A percentile compares a stretch with the other conserved stretches of the same genome.
phyloP scores from a whole-genome alignment of 2,888 invertebrate genomes.

The Disparrhopalites patrizii region DNA sequence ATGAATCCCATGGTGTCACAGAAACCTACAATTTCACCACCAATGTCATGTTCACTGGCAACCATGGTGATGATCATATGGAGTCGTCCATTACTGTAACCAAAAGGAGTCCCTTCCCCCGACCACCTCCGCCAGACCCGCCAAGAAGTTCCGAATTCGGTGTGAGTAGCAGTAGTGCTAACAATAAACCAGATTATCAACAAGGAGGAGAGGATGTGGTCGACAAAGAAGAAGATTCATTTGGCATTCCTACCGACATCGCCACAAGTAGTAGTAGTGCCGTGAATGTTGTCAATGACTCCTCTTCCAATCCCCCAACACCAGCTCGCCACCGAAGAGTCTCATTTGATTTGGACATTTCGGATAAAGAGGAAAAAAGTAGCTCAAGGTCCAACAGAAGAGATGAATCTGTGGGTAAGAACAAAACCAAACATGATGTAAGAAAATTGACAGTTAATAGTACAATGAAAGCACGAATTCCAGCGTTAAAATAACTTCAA shows the following conservation, averaged over 20 bases:
- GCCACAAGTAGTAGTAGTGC: slow-evolving; percentile 21
- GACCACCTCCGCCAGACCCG: neutral
- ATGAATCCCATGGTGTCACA: neutral
- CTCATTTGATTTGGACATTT: slow-evolving; percentile 57
- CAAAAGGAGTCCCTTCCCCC: neutral
- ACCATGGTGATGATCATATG: neutral
- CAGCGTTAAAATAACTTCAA: too few relatives aligned
- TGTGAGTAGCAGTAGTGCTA: neutral
- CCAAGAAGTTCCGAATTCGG: too few relatives aligned
- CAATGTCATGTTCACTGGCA: slow-evolving; percentile 1
- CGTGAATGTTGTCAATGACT: slow-evolving; percentile 30
- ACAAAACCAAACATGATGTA: too few relatives aligned
- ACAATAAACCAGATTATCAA: neutral
- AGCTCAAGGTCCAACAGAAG: slow-evolving; percentile 44
- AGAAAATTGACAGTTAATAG: too few relatives aligned
- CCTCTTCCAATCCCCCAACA: slow-evolving; percentile 52
- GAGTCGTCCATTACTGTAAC: neutral
- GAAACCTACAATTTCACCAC: neutral
- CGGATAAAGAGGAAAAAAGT: slow-evolving; percentile 46
- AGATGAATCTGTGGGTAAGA: slow-evolving; percentile 45
- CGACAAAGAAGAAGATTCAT: slow-evolving; percentile 33
- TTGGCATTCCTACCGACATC: slow-evolving; percentile 42
- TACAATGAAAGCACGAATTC: too few relatives aligned
- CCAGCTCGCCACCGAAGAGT: slow-evolving; percentile 58
- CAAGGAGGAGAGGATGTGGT: slow-evolving; percentile 23